Percentiles rank a stretch among this genome's conserved stretches.
Evolutionary conservation across 2,888 invertebrate species (phyloP).

Genomic region (Caenorhabditis sp.): DNA sequence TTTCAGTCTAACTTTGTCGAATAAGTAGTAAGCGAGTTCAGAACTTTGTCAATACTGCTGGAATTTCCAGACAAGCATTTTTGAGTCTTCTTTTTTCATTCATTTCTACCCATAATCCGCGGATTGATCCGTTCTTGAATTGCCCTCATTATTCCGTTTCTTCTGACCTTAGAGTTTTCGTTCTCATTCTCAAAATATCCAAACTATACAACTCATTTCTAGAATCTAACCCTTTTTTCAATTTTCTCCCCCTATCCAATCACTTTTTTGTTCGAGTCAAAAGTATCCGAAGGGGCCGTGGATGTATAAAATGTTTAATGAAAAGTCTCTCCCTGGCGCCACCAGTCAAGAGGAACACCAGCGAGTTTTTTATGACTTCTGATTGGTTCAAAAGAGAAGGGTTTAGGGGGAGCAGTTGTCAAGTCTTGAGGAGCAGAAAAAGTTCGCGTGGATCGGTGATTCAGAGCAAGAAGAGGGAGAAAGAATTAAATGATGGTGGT

Average conservation of each 20-base stretch:
- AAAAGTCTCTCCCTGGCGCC: constrained; percentile 36
- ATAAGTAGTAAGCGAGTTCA: no score
- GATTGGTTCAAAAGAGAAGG: constrained; percentile 3
- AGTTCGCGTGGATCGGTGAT: constrained; percentile 29
- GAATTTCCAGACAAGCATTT: no score
- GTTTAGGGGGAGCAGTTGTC: constrained; percentile 12
- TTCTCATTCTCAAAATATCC: not conserved
- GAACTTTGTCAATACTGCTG: no score
- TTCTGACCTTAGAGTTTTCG: not conserved
- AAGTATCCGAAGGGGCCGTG: constrained; percentile 19
- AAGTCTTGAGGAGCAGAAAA: not conserved
- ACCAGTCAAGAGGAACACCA: constrained; percentile 18
- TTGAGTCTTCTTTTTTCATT: not conserved
- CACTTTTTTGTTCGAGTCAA: constrained; percentile 41
- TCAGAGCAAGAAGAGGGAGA: constrained; percentile 6
- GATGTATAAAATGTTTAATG: constrained; percentile 43
- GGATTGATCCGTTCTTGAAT: constrained; percentile 26
- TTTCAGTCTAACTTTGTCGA: no score
- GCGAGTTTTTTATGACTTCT: constrained; percentile 38
- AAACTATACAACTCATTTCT: constrained; percentile 14
- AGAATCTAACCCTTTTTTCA: not conserved
- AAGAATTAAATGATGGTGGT: constrained; percentile 21
- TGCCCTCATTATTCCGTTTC: constrained; percentile 33
- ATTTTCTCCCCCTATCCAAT: constrained; percentile 42
- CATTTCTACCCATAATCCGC: not conserved